Base-by-base conservation (phyloP, 2,888 invertebrate species). In the Ochlodes sylvanus region DNA sequence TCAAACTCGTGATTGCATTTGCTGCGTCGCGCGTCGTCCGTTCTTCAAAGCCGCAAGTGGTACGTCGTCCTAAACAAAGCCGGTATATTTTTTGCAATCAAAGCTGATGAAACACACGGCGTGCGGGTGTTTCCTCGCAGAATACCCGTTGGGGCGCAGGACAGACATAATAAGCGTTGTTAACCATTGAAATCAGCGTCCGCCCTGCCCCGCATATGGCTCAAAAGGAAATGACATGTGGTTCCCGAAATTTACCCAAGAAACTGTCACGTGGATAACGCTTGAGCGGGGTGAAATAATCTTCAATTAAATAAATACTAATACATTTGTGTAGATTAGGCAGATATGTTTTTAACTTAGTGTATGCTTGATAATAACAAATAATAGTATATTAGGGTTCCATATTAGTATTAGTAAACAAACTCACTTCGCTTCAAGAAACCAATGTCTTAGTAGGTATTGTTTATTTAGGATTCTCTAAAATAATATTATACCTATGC, bases 211-310 rank as follows among this genome's bases (percentile, higher is more conserved):
- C 83, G 86, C 84, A 85, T 84, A 85, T 85, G 86, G 82, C 82
- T 81, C 71, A 76, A 87, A 85, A 91, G 92, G 92, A 92, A 92
- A 89, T 90, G 90, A 92, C 92, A 92, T 92, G 90, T 92, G 92
- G 89, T 90, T 82, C 88, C 86, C 90, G 82, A 92, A 90, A 87
- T 87, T 79, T 81, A 77, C 75, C 71, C 52, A 50, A 71, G 81
- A 74, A 72, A 79, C 79, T 72, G 70, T 77, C 73, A 27, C 75
- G 61, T 79, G 83, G 91, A 90, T 71, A 73, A 21, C 72, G 19
- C 60, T 63, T 0, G 1, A 27, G 27, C 27, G 15, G 7, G 44
- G 12, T 7, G 9, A 44, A 44, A 15, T 42, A 44, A n/a, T 9
- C 6, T 5, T 1, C 5, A 9, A 44, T n/a, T 44, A 44, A 44